Evolutionary conservation across 2,113 vertebrate genomes (phyloP), one percentile per base, ranked within the genome.

Genomic region (Ageneiosus marmoratus): DNA sequence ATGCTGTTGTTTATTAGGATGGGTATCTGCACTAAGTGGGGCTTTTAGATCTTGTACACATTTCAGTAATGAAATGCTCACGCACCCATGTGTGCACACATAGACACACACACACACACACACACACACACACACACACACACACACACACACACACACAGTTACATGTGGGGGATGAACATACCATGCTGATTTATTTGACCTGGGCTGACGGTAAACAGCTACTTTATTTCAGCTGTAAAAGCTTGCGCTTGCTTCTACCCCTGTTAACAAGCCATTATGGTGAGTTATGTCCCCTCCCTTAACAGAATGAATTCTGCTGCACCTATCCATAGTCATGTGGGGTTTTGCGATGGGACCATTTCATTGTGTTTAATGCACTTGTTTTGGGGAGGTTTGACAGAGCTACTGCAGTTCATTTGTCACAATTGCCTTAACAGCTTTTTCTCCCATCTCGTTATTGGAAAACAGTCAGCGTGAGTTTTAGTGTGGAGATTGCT

Each of bases 181-280:
- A 72, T 62, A 73, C 24, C 41, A 22, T n/a, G 90, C 88, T 94
- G 92, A 95, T 95, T 95, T 95, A 94, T 93, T 91, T 91, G 92
- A 91, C 93, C 88, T 91, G 88, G 92, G 92, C 91, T 92, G 93
- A 91, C 92, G 91, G 91, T 87, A 95, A 96, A 94, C 93, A 95
- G 93, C 94, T 95, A 94, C 90, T 95, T 96, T 94, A 95, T 95
- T 95, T 95, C 92, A 93, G 93, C 93, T 93, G 92, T 95, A 94
- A 96, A 95, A 96, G 94, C 93, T 91, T 95, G 90, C 94, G 92
- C 95, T 95, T 95, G 94, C 91, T 95, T 93, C 92, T 91, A 89
- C 93, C 62, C 63, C 93, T 94, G 95, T 96, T 96, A 96, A 95
- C 93, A 95, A 94, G 90, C 93, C 93, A 95, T 96, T 95, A 95